Evolutionary conservation across 2,888 invertebrate genomes (phyloP).

Genomic region (Perdita meconis): DNA sequence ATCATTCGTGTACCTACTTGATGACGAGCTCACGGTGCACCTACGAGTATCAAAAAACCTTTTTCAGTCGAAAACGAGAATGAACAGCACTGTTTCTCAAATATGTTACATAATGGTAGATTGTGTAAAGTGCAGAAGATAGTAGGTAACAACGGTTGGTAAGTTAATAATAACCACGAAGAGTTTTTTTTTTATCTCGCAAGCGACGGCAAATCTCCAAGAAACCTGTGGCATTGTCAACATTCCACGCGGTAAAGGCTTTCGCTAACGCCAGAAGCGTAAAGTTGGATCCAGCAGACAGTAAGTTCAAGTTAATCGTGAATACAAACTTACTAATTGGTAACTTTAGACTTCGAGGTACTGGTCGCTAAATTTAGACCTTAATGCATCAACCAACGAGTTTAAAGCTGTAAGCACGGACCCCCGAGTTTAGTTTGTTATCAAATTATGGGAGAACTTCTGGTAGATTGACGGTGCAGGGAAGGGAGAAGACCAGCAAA

Average conservation of each 20-base stretch:
- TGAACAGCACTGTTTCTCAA: too few species aligned
- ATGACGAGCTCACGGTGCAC: slow-evolving; percentile 5
- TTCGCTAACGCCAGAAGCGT: too few species aligned
- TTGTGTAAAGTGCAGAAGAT: too few species aligned
- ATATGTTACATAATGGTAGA: too few species aligned
- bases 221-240: too few species aligned
- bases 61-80: not conserved
- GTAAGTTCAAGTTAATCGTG: slow-evolving; percentile 3
- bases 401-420: slow-evolving; percentile 15
- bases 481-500: not conserved
- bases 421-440: slow-evolving; percentile 5
- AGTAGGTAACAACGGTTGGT: too few species aligned
- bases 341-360: slow-evolving; percentile 14
- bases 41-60: not conserved
- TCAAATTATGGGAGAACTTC: not conserved
- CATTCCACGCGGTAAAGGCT: not conserved
- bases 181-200: too few species aligned
- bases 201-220: too few species aligned
- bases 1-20: slow-evolving; percentile 16
- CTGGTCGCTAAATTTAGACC: slow-evolving; percentile 7
- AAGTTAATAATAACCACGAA: too few species aligned
- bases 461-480: not conserved
- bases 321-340: slow-evolving; percentile 32
- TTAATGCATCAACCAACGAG: slow-evolving; percentile 25
- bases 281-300: not conserved